Evolutionary conservation across 2,888 invertebrate genomes (phyloP), one percentile per base, ranked within the genome.

Genomic region (Drosophila histrio): DNA sequence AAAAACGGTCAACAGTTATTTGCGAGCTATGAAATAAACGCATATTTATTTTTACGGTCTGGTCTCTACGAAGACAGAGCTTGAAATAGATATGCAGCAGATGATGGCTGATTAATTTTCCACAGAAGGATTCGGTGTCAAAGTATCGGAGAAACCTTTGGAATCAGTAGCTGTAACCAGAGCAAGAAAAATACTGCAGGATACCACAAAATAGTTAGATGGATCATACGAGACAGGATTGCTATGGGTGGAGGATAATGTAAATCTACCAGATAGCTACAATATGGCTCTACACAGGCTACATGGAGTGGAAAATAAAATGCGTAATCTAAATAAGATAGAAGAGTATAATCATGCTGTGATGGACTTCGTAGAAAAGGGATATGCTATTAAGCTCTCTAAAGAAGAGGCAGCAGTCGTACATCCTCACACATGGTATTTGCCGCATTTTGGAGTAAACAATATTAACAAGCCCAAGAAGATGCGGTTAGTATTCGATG

Each of bases 191-290:
- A 44, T 17, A 9, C 15, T 17, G 3, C 8, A 44, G 44, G 13
- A 43, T 8, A 43, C 21, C 7, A n/a, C n/a, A n/a, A n/a, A n/a
- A n/a, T n/a, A n/a, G n/a, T n/a, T n/a, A n/a, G n/a, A n/a, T n/a
- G n/a, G 38, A 4, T 11, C 3, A 13, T 43, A 26, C 3, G 26
- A 43, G n/a, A 26, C 43, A 26, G 26, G 43, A 26, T 2, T 44
- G n/a, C 26, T 44, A 8, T 26, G 26, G 43, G 26, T 26, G 3
- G 26, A 26, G 2, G 9, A 44, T 9, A n/a, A 8, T 15, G 43
- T 22, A 41, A 5, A 5, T 44, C 9, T n/a, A n/a, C 44, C 44
- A 5, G 44, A 44, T 28, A 44, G 44, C 17, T 44, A 44, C 28
- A 15, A 28, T 15, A 44, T 44, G 44, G 26, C 44, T 44, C 6